Evolutionary conservation across 2,797 vertebrate genomes (phyloP), one percentile per base, ranked within the genome.

Genomic region (Cirrhinus molitorella): DNA sequence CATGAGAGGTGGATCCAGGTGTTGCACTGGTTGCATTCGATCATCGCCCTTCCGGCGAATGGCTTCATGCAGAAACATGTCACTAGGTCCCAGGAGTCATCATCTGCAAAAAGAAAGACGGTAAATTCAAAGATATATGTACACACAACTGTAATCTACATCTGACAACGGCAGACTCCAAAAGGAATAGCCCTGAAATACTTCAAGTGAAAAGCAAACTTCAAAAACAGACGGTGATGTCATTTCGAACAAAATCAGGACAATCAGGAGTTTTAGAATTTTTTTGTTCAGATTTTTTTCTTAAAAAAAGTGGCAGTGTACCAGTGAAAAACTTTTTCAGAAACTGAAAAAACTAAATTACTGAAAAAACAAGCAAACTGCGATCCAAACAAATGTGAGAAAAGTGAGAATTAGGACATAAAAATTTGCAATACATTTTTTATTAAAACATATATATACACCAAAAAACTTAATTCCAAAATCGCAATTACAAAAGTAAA

Each of bases 41-140:
- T 99, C 98, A 99, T 99, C 13, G 98, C 98, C 47, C 98, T 94
- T 61, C 98, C 98, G 0, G 98, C 98, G 0, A 99, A 99, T 0
- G 98, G 98, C 92, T 99, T 99, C 97, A 97, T 97, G 92, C 98
- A 99, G 94, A 99, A 99, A 91, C 98, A 99, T 0, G 98, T 99
- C 91, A 99, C 98, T 6, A 99, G 94, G 89, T 99, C 97, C 98
- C 98, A 99, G 0, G 98, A 99, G 89, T 99, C 98, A 0, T 99
- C 98, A 45, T 99, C 98, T 99, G 91, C 16, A 86, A 23, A 59
- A 25, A 87, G 25, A 85, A 25, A 72, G 8, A 40, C 8, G 51
- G 37, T 34, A 8, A 23, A 57, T 55, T 16, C 0, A 34, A n/a
- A 63, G 16, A 51, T 6, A 51, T 2, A 17, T 4, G 17, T 3